Base-by-base conservation (phyloP, 1,140 invertebrate genomes). In the Chironomus tepperi region DNA sequence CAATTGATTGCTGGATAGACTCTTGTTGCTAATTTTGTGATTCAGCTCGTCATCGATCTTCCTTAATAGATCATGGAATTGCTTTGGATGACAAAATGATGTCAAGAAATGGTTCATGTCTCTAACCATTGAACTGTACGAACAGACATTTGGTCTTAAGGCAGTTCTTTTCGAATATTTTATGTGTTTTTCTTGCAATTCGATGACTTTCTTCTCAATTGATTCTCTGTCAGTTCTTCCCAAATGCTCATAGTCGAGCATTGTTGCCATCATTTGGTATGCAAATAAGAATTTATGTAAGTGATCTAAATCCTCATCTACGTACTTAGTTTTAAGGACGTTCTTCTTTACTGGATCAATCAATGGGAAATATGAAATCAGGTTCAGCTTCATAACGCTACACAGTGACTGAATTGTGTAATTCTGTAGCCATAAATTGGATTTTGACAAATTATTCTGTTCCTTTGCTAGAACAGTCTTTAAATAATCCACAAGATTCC, bases 341-440 rank as follows among this genome's bases (percentile, higher is more conserved):
- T 89, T 86, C 79, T 93, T 93, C 72, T 89, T 86, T 0, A 92
- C 87, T 1, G 91, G 91, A 84, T 95, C 93, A 16, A 94, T 88
- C 1, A 84, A 78, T 0, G 87, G 81, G 0, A 87, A 77, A 77
- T 85, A 83, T 0, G 83, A 84, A n/a, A 84, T 76, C 19, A 86
- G 75, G 16, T 81, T 83, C 5, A 87, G 75, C 77, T 86, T 79
- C 2, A 84, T 75, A 5, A 80, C 81, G 42, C 80, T 81, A 73
- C 80, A 76, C 0, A 82, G 34, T 12, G 76, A 76, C 43, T 79
- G 76, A 0, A 77, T 75, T 9, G 81, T 34, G 0, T 15, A 65
- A 67, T 6, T 19, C 19, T 70, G n/a, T 0, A 8, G 6, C 65
- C 65, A 70, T 0, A 18, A 19, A 8, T 18, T 70, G n/a, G 12